Conservation (phyloP, 2,888 invertebrate species). For the Melanotus villosus region DNA sequence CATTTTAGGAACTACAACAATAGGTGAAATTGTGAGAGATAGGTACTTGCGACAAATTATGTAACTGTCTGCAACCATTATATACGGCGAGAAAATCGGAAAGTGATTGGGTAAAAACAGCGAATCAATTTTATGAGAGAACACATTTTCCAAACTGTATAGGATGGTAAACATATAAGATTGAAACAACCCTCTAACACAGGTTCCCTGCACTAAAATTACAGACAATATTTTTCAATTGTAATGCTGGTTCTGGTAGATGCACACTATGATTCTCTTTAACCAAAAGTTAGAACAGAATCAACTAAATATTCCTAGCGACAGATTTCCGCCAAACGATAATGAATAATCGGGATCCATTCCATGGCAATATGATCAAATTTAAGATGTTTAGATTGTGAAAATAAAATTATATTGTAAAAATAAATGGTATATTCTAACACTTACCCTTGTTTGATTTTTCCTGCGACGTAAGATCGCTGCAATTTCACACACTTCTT, state of each 20-base stretch:
- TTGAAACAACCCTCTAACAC: constrained; percentile 47
- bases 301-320: constrained; percentile 49
- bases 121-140: constrained; percentile 49
- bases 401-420: no score
- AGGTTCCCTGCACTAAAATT: constrained; percentile 52
- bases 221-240: constrained; percentile 51
- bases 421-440: no score
- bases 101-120: constrained; percentile 46
- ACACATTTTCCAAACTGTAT: constrained; percentile 52
- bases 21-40: constrained; percentile 55
- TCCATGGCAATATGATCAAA: constrained; percentile 35
- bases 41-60: constrained; percentile 57
- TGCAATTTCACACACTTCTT: no score
- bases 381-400: no score
- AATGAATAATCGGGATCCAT: constrained; percentile 42
- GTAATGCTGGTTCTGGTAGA: constrained; percentile 52
- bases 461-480: no score
- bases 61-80: constrained; percentile 51
- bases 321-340: constrained; percentile 49
- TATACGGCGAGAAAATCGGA: constrained; percentile 9
- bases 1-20: constrained; percentile 56
- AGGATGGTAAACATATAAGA: constrained; percentile 53
- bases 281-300: constrained; percentile 47
- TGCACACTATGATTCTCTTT: constrained; percentile 50
- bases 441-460: no score